phyloP scores from a whole-genome alignment of 2,113 vertebrate species.

The Acanthisitta chloris region DNA sequence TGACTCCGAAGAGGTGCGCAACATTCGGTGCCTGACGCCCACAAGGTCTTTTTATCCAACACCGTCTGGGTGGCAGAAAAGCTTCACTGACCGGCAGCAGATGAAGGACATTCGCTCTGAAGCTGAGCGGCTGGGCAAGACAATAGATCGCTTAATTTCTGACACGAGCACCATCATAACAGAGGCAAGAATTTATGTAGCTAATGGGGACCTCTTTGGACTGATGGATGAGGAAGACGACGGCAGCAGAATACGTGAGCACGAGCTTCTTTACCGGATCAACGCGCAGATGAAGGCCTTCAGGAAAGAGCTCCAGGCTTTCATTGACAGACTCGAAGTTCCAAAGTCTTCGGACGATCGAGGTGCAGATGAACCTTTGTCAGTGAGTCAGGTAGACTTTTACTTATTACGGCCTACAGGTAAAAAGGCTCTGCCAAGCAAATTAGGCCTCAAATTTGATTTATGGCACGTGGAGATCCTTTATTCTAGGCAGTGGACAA shows the following conservation, averaged over 20 bases:
- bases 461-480: background rate
- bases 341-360: slow-evolving; percentile 90
- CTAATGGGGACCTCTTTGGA: slow-evolving; percentile 92
- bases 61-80: slow-evolving; percentile 85
- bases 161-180: slow-evolving; percentile 98
- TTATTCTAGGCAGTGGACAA: background rate
- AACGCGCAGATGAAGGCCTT: slow-evolving; percentile 98
- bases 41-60: slow-evolving; percentile 88
- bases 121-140: slow-evolving; percentile 94
- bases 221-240: slow-evolving; percentile 95
- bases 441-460: background rate
- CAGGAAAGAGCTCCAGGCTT: slow-evolving; percentile 94
- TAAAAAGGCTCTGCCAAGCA: slow-evolving; percentile 56
- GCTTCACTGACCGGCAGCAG: slow-evolving; percentile 94
- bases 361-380: slow-evolving; percentile 91
- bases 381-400: slow-evolving; percentile 91
- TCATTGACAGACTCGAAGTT: slow-evolving; percentile 95
- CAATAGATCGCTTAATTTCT: slow-evolving; percentile 93
- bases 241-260: slow-evolving; percentile 92
- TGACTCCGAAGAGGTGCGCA: slow-evolving; percentile 94
- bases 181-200: slow-evolving; percentile 92
- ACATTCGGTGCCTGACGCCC: slow-evolving; percentile 93
- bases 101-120: slow-evolving; percentile 97
- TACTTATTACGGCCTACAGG: slow-evolving; percentile 71
- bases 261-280: slow-evolving; percentile 96